phyloP scores from a whole-genome alignment of 2,113 vertebrate species.

The Patagioenas fasciata region DNA sequence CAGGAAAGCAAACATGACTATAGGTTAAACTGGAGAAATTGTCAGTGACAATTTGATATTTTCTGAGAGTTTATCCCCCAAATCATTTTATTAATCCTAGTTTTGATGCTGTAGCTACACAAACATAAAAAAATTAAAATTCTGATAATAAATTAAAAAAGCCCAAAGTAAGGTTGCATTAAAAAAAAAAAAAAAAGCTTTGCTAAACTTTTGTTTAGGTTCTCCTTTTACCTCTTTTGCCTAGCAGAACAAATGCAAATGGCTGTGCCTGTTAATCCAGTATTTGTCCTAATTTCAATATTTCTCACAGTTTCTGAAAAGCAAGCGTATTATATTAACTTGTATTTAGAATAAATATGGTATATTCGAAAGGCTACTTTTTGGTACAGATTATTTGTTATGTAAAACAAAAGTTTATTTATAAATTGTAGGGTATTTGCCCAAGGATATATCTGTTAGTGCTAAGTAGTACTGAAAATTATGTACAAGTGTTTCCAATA shows the following conservation, averaged over 20 bases:
- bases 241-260: neutral
- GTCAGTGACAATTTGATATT: neutral
- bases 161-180: neutral
- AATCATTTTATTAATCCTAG: neutral
- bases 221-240: neutral
- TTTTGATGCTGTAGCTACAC: neutral
- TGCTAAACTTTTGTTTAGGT: neutral
- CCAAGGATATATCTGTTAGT: neutral
- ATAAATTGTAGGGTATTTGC: neutral
- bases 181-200: neutral
- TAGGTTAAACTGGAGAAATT: neutral
- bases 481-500: constrained; percentile 11
- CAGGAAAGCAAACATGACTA: neutral
- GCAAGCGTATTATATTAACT: neutral
- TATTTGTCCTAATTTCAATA: neutral
- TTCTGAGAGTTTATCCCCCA: neutral
- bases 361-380: neutral
- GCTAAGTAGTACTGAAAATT: neutral
- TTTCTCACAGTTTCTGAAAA: neutral
- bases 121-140: neutral
- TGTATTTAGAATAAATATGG: neutral
- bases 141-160: neutral
- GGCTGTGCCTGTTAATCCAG: neutral
- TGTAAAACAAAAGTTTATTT: neutral
- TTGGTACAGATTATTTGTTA: neutral